These are phyloP conservation scores for Aphidius colemani DNA, from an alignment of 2,888 invertebrate species.

Conservation along the genomic window DNA sequence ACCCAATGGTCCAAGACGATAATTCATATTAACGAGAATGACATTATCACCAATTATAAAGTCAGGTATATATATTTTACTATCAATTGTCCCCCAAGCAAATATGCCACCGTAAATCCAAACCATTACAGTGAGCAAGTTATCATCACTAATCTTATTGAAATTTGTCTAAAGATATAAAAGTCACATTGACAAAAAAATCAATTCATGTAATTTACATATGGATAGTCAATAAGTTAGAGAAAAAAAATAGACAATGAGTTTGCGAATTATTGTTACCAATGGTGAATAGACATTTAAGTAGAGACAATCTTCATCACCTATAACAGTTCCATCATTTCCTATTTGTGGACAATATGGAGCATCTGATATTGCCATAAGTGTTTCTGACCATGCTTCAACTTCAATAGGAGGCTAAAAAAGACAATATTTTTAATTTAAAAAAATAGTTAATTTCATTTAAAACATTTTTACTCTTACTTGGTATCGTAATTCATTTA, in stretches of 20 bases:
- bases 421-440: not conserved
- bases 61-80: conserved; percentile 34
- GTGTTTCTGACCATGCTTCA: not conserved
- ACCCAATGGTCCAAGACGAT: conserved; percentile 42
- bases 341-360: not conserved
- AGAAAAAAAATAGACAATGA: too few relatives aligned
- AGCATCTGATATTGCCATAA: not conserved
- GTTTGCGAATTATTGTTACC: not conserved
- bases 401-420: not conserved
- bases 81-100: conserved; percentile 26
- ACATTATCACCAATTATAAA: conserved; percentile 41
- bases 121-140: conserved; percentile 35
- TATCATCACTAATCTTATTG: not conserved
- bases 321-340: not conserved
- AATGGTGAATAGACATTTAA: not conserved
- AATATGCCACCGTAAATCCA: conserved; percentile 43
- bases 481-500: conserved; percentile 39
- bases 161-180: not conserved
- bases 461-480: conserved; percentile 27
- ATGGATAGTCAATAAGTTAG: too few relatives aligned
- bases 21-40: conserved; percentile 41
- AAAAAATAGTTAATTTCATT: not conserved
- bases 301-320: not conserved
- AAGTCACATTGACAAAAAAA: too few relatives aligned
- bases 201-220: too few relatives aligned